These are phyloP conservation scores for Megalops cyprinoides DNA, from an alignment of 2,797 vertebrate genomes.

Conservation along the genomic window DNA sequence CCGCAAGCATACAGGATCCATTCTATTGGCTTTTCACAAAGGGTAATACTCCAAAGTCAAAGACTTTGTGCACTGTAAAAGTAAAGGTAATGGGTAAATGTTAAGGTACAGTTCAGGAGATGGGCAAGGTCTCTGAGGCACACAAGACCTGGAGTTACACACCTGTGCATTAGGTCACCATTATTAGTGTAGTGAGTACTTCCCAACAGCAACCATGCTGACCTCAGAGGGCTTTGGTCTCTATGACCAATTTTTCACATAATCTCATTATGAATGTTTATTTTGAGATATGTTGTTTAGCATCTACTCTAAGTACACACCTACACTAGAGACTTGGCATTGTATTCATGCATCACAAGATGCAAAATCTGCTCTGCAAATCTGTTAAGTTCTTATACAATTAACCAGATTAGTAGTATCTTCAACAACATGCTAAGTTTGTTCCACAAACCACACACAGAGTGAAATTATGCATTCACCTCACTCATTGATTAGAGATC, in stretches of 20 bases:
- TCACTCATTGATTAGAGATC: neutral
- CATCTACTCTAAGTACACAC: neutral
- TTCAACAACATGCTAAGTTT: neutral
- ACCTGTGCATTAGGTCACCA: neutral
- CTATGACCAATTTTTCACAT: neutral
- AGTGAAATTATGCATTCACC: neutral
- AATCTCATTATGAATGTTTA: neutral
- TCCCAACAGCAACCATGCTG: neutral
- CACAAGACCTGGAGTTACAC: neutral
- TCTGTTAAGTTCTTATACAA: neutral
- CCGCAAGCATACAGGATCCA: too few relatives aligned
- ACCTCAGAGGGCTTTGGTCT: neutral
- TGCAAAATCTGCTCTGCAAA: neutral
- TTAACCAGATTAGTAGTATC: neutral
- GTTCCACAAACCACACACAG: neutral
- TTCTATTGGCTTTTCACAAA: too few relatives aligned
- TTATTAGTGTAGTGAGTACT: neutral
- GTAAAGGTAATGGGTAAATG: neutral
- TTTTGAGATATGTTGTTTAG: neutral
- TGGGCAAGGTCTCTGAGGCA: neutral
- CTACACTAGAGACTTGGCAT: too few relatives aligned
- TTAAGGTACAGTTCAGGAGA: neutral
- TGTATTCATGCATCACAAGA: neutral
- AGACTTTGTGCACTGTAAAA: too few relatives aligned
- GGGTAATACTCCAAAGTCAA: too few relatives aligned